Percentiles rank a stretch among this genome's conserved stretches.
These are phyloP conservation scores for Cosmia trapezina DNA, from an alignment of 2,888 invertebrate genomes.

Conservation along the genomic window DNA sequence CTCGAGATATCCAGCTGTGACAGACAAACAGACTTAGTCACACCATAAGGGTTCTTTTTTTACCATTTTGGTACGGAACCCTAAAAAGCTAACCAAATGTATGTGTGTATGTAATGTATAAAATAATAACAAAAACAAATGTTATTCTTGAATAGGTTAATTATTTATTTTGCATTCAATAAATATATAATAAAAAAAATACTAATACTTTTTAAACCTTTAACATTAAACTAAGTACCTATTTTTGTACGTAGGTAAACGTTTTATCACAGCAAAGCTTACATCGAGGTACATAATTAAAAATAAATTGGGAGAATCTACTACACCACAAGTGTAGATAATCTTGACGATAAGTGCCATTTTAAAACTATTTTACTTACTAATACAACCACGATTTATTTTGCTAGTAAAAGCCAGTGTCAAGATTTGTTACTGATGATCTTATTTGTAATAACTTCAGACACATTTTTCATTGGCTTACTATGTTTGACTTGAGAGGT, in stretches of 20 bases:
- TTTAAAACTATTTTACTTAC: constrained; percentile 56
- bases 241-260: constrained; percentile 63
- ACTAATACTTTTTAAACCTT: constrained; percentile 13
- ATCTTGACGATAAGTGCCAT: constrained; percentile 56
- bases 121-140: constrained; percentile 8
- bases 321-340: constrained; percentile 33
- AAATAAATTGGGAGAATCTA: constrained; percentile 17
- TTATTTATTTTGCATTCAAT: constrained; percentile 55
- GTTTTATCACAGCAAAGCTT: constrained; percentile 80
- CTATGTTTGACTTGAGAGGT: constrained; percentile 95
- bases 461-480: constrained; percentile 67
- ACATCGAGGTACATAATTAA: constrained; percentile 51
- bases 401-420: constrained; percentile 36
- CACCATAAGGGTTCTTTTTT: too few relatives aligned
- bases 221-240: constrained; percentile 49
- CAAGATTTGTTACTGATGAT: constrained; percentile 44
- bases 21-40: too few relatives aligned
- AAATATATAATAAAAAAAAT: constrained; percentile 50
- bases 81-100: too few relatives aligned
- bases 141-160: background rate
- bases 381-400: constrained; percentile 23
- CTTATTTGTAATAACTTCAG: constrained; percentile 54
- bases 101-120: background rate
- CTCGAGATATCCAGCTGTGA: too few relatives aligned
- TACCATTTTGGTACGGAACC: constrained; percentile 61